Conservation (phyloP, 1,140 invertebrate species). For the Physella acuta region DNA sequence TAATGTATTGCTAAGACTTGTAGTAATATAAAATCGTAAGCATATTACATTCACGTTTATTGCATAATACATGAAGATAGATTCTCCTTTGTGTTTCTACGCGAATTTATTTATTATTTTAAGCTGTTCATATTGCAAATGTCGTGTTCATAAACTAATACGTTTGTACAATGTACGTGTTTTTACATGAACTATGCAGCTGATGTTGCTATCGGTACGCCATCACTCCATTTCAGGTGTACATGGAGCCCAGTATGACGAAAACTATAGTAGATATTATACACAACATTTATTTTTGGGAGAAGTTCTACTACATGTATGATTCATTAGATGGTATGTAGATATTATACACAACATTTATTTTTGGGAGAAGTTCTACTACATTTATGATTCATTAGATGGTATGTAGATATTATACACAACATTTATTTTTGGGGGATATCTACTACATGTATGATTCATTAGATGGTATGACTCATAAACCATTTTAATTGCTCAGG, state of each 20-base stretch:
- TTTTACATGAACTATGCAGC: too few relatives aligned
- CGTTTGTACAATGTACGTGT: too few relatives aligned
- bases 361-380: slow-evolving; percentile 7
- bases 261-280: slow-evolving; percentile 13
- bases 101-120: too few relatives aligned
- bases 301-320: slow-evolving; percentile 17
- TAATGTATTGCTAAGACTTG: too few relatives aligned
- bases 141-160: too few relatives aligned
- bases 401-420: slow-evolving; percentile 17
- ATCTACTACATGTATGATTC: slow-evolving; percentile 23
- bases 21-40: too few relatives aligned
- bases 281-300: not conserved
- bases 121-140: too few relatives aligned
- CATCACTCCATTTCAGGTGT: slow-evolving; percentile 11
- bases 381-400: slow-evolving; percentile 18
- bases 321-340: slow-evolving; percentile 18
- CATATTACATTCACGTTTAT: too few relatives aligned
- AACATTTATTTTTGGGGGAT: not conserved
- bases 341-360: slow-evolving; percentile 3
- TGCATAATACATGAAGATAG: too few relatives aligned
- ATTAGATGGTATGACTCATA: slow-evolving; percentile 11
- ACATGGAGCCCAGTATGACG: slow-evolving; percentile 24
- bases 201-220: too few relatives aligned
- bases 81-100: too few relatives aligned
- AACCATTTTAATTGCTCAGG: too few relatives aligned